A percentile compares a stretch with the other conserved stretches of the same genome.
phyloP scores from a whole-genome alignment of 2,888 invertebrate species.

The Calameuta filiformis region DNA sequence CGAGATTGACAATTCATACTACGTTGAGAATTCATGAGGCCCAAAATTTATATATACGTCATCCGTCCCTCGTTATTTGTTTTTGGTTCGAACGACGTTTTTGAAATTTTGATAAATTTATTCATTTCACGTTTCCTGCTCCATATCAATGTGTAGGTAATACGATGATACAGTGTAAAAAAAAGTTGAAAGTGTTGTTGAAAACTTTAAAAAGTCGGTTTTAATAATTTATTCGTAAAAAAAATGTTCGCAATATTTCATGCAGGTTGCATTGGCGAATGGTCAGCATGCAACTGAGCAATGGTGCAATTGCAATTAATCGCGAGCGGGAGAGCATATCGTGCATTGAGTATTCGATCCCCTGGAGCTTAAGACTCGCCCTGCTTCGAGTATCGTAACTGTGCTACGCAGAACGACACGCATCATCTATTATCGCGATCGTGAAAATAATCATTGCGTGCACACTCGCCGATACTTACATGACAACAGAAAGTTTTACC shows the following conservation, averaged over 20 bases:
- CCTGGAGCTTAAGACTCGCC: constrained; percentile 26
- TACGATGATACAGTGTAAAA: background rate
- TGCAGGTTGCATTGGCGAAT: background rate
- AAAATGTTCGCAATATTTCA: background rate
- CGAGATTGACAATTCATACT: background rate
- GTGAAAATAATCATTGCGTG: background rate
- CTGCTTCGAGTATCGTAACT: constrained; percentile 22
- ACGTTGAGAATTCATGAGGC: background rate
- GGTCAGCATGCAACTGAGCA: background rate
- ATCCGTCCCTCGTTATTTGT: background rate
- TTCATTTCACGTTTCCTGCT: background rate
- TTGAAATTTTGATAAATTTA: background rate
- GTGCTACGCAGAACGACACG: background rate
- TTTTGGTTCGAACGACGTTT: background rate
- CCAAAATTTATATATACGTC: background rate
- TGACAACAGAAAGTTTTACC: background rate
- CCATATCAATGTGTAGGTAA: background rate
- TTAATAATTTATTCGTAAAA: background rate
- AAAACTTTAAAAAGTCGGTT: background rate
- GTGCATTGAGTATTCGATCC: constrained; percentile 29
- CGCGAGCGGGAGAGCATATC: constrained; percentile 6
- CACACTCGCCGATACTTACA: background rate
- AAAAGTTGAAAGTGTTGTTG: background rate
- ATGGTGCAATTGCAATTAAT: background rate
- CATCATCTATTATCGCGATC: background rate